Conservation (phyloP, 2,113 vertebrate species). For the Cathartes aura region DNA sequence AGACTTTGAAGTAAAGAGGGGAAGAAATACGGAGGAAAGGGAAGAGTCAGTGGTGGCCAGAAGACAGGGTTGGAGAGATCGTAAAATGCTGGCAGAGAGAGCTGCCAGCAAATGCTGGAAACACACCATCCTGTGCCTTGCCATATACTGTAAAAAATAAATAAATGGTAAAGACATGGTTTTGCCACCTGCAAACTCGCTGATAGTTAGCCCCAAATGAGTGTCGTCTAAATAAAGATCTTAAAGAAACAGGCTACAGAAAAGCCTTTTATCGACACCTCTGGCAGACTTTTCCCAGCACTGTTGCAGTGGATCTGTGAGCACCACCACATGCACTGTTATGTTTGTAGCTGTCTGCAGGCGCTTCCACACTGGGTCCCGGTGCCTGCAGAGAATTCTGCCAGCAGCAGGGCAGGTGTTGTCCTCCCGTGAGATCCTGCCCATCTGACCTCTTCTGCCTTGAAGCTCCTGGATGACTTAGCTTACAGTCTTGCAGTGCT, state of each 20-base stretch:
- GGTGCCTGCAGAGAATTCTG: neutral
- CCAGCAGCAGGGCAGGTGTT: neutral
- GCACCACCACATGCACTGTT: fast-evolving
- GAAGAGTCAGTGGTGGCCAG: neutral
- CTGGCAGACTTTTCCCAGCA: neutral
- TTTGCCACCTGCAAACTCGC: neutral
- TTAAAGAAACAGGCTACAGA: neutral
- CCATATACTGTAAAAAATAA: neutral
- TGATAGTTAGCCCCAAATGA: neutral
- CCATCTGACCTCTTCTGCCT: neutral
- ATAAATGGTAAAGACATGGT: neutral
- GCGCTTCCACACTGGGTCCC: neutral
- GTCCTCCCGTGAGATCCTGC: neutral
- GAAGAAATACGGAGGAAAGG: neutral
- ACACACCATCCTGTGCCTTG: neutral
- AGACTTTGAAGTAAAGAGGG: neutral
- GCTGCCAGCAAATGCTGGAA: neutral
- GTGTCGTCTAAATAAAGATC: neutral
- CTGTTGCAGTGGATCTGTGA: neutral
- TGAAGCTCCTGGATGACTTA: neutral
- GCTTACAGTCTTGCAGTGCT: neutral
- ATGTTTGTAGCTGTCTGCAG: neutral
- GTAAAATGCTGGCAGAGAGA: neutral
- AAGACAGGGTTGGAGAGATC: neutral
- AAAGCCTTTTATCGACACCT: neutral